A percentile compares a stretch with the other conserved stretches of the same genome.
Conservation (phyloP, 2,888 invertebrate species). For the Dione vanillae region DNA sequence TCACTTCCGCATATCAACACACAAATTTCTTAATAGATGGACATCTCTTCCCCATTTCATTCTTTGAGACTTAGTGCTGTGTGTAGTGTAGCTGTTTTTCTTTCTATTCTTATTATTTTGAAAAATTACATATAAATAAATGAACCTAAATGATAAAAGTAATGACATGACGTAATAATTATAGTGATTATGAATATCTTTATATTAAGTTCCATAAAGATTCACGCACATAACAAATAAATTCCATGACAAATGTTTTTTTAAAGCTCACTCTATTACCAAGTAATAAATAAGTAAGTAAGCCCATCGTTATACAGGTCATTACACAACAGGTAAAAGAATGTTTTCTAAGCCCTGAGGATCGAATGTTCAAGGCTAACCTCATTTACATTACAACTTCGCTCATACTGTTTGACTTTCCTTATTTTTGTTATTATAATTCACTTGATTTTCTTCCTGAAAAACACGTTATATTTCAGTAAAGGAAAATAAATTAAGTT, state of each 20-base stretch:
- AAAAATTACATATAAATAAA: no score
- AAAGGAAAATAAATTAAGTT: background rate
- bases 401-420: background rate
- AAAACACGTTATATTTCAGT: background rate
- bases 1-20: no score
- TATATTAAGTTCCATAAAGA: no score
- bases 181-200: no score
- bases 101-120: no score
- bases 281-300: background rate
- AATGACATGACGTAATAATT: no score
- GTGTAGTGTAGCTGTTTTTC: no score
- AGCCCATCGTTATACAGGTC: background rate
- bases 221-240: no score
- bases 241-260: background rate
- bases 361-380: constrained; percentile 3
- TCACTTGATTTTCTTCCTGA: background rate
- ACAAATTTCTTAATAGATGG: no score
- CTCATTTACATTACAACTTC: constrained; percentile 10
- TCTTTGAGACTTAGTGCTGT: no score
- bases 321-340: constrained; percentile 4
- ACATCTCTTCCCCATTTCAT: no score
- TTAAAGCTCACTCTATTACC: background rate
- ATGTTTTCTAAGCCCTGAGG: background rate
- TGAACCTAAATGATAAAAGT: no score
- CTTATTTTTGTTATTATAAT: constrained; percentile 10